Evolutionary conservation across 2,113 vertebrate species (phyloP), one percentile per base, ranked within the genome.

Genomic region (Proterorhinus semilunaris): DNA sequence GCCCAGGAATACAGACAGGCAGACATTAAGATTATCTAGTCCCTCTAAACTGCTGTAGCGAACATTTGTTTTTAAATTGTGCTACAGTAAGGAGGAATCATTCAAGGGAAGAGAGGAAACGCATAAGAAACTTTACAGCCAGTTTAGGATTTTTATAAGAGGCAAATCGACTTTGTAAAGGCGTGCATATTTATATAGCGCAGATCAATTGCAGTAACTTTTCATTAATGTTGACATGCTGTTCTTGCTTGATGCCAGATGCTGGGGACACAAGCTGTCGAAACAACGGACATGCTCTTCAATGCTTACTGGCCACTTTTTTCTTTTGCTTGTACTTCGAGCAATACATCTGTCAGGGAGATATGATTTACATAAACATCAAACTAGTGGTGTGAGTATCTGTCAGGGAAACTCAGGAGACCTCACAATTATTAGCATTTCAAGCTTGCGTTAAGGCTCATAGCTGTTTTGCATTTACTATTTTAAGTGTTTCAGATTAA

Each of bases 281-380:
- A 83, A 83, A 90, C 82, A 89, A 87, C 75, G 89, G 86, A 86
- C 82, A 75, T 70, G 76, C 77, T 87, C 79, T 85, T 91, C 83
- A 67, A 65, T 71, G 63, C 78, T 80, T 69, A 68, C 77, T 86
- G 83, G 70, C 75, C 72, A 76, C 64, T 44, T 46, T 81, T 83
- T 82, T 76, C 72, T 82, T 85, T 90, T 91, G 83, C 88, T 89
- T 86, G 83, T 78, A 71, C 74, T 78, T 83, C 88, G 70, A 85
- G 82, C 84, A 86, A 84, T 91, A 89, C 89, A 91, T 87, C 90
- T 91, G 90, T 92, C 90, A 90, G 77, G 72, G 44, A 73, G 82
- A 83, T 73, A 78, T 75, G 83, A 91, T 92, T 91, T 91, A 85
- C 90, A 92, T 89, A 88, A 91, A 89, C 86, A 91, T 92, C 89